These are phyloP conservation scores for Promerops cafer DNA, from an alignment of 2,113 vertebrate species.

Conservation along the genomic window DNA sequence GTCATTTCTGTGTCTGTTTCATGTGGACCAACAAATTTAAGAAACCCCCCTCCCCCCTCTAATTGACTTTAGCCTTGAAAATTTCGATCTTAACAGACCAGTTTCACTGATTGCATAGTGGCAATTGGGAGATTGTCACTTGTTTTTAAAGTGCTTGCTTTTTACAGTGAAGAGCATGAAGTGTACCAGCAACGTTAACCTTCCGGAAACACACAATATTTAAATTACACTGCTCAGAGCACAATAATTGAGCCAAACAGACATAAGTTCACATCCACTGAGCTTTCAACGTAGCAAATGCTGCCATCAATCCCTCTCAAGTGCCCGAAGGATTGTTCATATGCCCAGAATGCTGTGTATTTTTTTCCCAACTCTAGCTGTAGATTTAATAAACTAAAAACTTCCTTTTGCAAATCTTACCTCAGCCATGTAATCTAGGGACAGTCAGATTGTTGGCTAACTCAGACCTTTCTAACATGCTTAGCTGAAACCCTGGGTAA, in stretches of 20 bases:
- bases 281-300: conserved; percentile 4
- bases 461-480: neutral
- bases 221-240: conserved; percentile 56
- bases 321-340: neutral
- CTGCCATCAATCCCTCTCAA: conserved; percentile 29
- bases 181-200: conserved; percentile 37
- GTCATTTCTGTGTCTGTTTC: neutral
- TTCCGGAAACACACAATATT: conserved; percentile 58
- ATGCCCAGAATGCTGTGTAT: neutral
- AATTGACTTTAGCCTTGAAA: neutral
- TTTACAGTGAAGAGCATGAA: conserved; percentile 40
- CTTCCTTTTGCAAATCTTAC: neutral
- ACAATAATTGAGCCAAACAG: conserved; percentile 55
- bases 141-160: conserved; percentile 45
- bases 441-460: neutral
- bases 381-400: conserved; percentile 8
- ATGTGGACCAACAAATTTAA: neutral
- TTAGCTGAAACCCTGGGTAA: neutral
- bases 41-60: neutral
- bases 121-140: conserved; percentile 48
- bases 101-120: neutral
- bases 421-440: neutral
- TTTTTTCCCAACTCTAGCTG: neutral
- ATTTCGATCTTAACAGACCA: neutral
- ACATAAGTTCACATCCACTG: conserved; percentile 38